Conservation (phyloP, 1,140 invertebrate species). For the Meteorus sp. region DNA sequence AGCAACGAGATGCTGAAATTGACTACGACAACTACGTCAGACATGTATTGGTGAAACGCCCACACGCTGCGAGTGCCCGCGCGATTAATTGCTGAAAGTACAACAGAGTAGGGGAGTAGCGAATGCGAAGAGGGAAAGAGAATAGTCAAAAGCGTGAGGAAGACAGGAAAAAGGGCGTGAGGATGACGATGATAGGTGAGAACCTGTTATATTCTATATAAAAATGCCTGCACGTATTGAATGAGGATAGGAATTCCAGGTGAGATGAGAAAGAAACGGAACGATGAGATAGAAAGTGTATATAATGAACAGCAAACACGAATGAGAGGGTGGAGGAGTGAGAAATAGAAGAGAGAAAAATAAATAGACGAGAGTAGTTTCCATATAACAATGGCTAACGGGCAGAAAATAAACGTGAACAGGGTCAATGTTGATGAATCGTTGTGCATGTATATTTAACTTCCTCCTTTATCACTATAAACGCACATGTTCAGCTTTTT, state of each 20-base stretch:
- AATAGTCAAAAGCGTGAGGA: conserved; percentile 43
- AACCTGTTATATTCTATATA: conserved; percentile 49
- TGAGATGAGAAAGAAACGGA: neutral
- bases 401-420: conserved; percentile 14
- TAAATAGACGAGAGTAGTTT: neutral
- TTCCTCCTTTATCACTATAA: neutral
- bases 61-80: conserved; percentile 2
- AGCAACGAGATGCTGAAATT: conserved; percentile 35
- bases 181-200: conserved; percentile 24
- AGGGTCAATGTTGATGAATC: conserved; percentile 16
- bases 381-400: conserved; percentile 11
- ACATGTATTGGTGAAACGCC: conserved; percentile 16
- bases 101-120: conserved; percentile 1
- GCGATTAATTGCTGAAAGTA: conserved; percentile 17
- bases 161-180: conserved; percentile 3
- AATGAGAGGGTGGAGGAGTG: neutral
- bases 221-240: neutral
- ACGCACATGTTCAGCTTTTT: neutral
- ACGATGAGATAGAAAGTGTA: conserved; percentile 14
- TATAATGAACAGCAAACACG: neutral
- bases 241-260: neutral
- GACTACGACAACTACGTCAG: neutral
- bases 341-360: neutral
- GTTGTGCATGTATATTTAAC: neutral
- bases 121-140: conserved; percentile 30